Evolutionary conservation across 2,888 invertebrate genomes (phyloP).

Genomic region (Diaperis boleti): DNA sequence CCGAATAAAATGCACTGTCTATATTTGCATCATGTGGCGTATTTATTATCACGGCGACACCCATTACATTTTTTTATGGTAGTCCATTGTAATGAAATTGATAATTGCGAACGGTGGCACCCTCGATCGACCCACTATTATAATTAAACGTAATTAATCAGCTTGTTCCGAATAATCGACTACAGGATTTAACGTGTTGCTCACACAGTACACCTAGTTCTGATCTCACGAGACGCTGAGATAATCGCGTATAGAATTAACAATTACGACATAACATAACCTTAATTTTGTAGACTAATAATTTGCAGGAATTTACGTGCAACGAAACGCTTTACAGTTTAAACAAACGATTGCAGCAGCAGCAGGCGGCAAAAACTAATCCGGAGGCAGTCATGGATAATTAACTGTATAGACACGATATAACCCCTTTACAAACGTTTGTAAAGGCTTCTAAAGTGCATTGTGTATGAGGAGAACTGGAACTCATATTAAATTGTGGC

Average conservation of each 20-base stretch:
- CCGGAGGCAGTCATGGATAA: too few relatives aligned
- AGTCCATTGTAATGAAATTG: slow-evolving; percentile 2
- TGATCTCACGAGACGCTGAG: slow-evolving; percentile 1
- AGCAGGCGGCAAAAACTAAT: too few relatives aligned
- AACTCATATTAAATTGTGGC: too few relatives aligned
- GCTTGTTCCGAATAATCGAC: slow-evolving; percentile 15
- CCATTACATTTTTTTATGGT: slow-evolving; percentile 1
- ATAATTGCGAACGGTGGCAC: neutral
- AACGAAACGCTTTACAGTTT: too few relatives aligned
- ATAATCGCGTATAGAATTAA: neutral
- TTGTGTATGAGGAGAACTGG: too few relatives aligned
- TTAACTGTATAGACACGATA: too few relatives aligned
- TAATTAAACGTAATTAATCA: slow-evolving; percentile 18
- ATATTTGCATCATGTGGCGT: neutral
- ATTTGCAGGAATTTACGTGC: neutral
- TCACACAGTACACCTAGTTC: neutral
- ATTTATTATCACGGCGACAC: neutral
- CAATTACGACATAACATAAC: neutral
- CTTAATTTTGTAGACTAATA: neutral
- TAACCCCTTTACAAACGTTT: too few relatives aligned
- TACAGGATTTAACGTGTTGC: neutral
- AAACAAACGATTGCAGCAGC: too few relatives aligned
- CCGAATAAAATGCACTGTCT: neutral
- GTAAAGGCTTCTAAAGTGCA: too few relatives aligned
- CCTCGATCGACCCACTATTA: slow-evolving; percentile 16